Evolutionary conservation across 2,797 vertebrate species (phyloP), one percentile per base, ranked within the genome.

Genomic region (Thaleichthys pacificus): DNA sequence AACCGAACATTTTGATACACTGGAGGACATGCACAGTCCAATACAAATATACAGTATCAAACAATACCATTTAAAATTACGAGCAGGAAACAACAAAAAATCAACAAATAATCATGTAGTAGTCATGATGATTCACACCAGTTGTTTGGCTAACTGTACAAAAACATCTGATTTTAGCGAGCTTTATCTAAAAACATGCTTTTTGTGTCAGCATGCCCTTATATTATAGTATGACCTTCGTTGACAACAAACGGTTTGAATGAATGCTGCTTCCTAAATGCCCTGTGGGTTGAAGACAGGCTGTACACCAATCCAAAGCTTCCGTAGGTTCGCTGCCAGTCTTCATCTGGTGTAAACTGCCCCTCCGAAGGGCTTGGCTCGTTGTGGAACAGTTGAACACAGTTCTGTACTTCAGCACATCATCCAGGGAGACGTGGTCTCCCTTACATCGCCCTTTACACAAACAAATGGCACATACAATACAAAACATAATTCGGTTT

Each of bases 11-110:
- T 79, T 32, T 66, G 42, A 64, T 54, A 84, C 88, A 70, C 61
- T 5, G 82, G 85, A 88, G 84, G 71, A 89, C 91, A 91, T 92
- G 89, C 91, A 89, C 21, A 70, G 80, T 84, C 82, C 87, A 83
- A 84, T 87, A 85, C 71, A 89, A 89, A 91, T 84, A 89, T 79
- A 86, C 80, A 82, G 85, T 90, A 89, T 89, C 87, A 88, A 89
- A 89, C 77, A 78, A 89, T 56, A 68, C 70, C 83, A 81, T 78
- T 85, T 76, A 76, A 76, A 84, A 77, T 82, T 84, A 80, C 88
- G 91, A 89, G 88, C 84, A 77, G 84, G 4, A 70, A 14, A 68
- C 24, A 17, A n/a, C 38, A 11, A 19, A 22, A 68, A 54, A 35
- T 35, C 21, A 49, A 14, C 17, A 14, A 58, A 30, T 51, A 14